Evolutionary conservation across 2,888 invertebrate genomes (phyloP), one percentile per base, ranked within the genome.

Genomic region (Stenchaetothrips biformis): DNA sequence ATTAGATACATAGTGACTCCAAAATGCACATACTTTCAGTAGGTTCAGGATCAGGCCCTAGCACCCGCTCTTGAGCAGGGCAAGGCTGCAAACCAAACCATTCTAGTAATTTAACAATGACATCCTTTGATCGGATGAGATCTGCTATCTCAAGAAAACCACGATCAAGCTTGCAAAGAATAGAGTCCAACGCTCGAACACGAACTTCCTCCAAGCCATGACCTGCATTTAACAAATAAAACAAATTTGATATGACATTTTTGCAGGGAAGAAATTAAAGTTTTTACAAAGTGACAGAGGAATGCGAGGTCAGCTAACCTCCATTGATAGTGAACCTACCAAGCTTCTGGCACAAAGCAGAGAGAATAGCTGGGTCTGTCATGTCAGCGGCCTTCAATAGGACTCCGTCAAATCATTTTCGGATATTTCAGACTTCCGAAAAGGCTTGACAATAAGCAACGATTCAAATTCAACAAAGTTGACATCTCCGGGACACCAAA

Each of bases 141-240:
- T 91, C 91, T 84, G 91, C 91, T 80, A 91, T 90, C 79, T 90
- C 87, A 80, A 89, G 87, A 87, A 91, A 90, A 27, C 92, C 92
- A 82, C 90, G 87, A 81, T 90, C 89, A n/a, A 92, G 86, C 85
- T 93, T 93, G 0, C 91, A 90, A 82, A 89, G 85, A 79, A 91
- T 86, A 82, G 89, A 86, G 81, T 88, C 86, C 27, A 91, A 86
- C 13, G 90, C 88, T 81, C 91, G 87, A 82, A 89, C 87, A 59
- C 91, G 88, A 83, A 91, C 91, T 86, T 91, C 91, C 83, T 88
- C 89, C 79, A 91, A 84, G 16, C 88, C 87, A 84, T 91, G 91
- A 82, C 87, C 91, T 91, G 83, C 80, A 84, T 53, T 27, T 48
- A n/a, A 49, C 4, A 62, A 37, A 67, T 79, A 48, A 80, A 49